Base-by-base conservation (phyloP, 2,797 vertebrate genomes). In the Pipistrellus pygmaeus region DNA sequence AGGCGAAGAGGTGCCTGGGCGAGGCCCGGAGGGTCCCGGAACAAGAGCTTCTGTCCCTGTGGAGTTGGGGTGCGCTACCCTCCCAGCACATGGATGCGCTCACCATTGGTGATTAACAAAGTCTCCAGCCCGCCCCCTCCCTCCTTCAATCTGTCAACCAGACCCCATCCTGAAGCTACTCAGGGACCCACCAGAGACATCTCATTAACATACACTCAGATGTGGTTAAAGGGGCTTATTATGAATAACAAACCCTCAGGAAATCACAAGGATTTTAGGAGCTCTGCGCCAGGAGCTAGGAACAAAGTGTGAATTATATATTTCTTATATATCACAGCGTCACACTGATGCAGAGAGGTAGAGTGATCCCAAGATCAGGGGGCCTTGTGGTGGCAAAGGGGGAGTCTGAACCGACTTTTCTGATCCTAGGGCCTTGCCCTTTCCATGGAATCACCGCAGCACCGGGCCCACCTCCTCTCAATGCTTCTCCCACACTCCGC, bases 261-360 rank as follows among this genome's bases (percentile, higher is more conserved):
- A 93, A 83, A 71, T 69, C 32, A 23, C 62, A 27, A 27, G 60
- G 60, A 51, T n/a, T 88, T 93, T 75, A 48, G 69, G 69, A 48
- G 25, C 60, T 76, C 60, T 76, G 41, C 25, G n/a, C 41, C 44
- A 20, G 86, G 72, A 77, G 51, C 35, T 41, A 57, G 21, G 91
- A 18, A 66, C 35, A 60, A 57, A 82, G 46, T 3, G 17, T 30
- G n/a, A 51, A 8, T 86, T 32, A 25, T 27, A 3, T 55, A 14
- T 32, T 68, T 88, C 13, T 48, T 57, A 25, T 7, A 27, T 32
- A n/a, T 27, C n/a, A 38, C 35, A 38, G 0, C 46, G 3, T 76
- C 71, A 51, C 32, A 20, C 20, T 8, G 21, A 53, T 51, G n/a
- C 53, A 44, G 83, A 32, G 83, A 78, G 46, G 53, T 10, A 6